phyloP scores from a whole-genome alignment of 2,888 invertebrate species.

The Creontiades dilutus region DNA sequence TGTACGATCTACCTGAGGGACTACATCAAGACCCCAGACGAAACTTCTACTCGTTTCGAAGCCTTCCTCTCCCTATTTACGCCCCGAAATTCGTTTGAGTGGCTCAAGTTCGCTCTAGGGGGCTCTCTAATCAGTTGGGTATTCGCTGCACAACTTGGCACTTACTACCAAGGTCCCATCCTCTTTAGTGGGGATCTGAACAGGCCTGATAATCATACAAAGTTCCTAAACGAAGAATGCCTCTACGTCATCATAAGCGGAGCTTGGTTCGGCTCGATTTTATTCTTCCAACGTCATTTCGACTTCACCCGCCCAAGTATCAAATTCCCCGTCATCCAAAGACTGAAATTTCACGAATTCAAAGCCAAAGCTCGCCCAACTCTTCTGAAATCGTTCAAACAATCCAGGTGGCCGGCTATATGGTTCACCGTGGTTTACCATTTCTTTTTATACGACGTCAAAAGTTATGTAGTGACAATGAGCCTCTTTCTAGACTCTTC shows the following conservation, averaged over 20 bases:
- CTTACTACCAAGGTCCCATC: conserved; percentile 47
- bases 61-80: conserved; percentile 48
- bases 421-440: conserved; percentile 60
- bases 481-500: conserved; percentile 43
- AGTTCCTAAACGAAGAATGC: conserved; percentile 53
- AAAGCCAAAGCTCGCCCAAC: conserved; percentile 64
- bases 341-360: conserved; percentile 53
- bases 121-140: conserved; percentile 49
- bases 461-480: conserved; percentile 4
- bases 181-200: conserved; percentile 29
- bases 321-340: conserved; percentile 46
- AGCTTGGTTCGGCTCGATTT: not conserved
- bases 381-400: conserved; percentile 35
- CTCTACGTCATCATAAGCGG: conserved; percentile 55
- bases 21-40: conserved; percentile 36
- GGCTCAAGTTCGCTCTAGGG: conserved; percentile 47
- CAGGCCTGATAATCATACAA: not conserved
- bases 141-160: conserved; percentile 56
- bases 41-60: conserved; percentile 39
- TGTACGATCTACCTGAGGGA: conserved; percentile 40
- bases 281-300: conserved; percentile 61
- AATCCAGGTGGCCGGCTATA: conserved; percentile 8
- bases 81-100: not conserved
- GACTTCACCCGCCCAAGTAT: conserved; percentile 57
- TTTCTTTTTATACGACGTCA: conserved; percentile 57